Evolutionary conservation across 2,797 vertebrate genomes (phyloP), one percentile per base, ranked within the genome.

Genomic region (Gobionotothen gibberifrons): DNA sequence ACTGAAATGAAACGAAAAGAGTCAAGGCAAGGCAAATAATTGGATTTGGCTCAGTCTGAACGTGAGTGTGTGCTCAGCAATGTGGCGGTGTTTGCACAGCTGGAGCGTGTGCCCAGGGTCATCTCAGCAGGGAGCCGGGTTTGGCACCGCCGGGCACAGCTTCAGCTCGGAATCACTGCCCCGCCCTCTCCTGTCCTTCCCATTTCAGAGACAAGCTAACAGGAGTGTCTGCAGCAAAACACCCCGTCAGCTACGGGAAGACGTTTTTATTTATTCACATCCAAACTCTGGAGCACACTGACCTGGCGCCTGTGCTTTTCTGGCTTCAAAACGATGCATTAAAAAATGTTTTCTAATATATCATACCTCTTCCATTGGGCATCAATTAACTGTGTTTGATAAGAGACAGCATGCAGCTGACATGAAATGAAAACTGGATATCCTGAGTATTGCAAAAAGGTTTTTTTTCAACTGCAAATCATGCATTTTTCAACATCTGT

Each of bases 31-130:
- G 81, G 81, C 80, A 89, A 92, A 92, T 91, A 87, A 90, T 89
- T 89, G 84, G 82, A 93, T 92, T 93, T 92, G 91, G 90, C 87
- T 83, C 63, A 32, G 83, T 52, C 72, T 84, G 73, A 84, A 89
- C 52, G 64, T 64, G 72, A 87, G 72, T 88, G 84, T 82, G 85
- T 88, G 87, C 73, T 90, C 83, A 84, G 87, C 79, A 84, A 84
- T 82, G 80, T 52, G 75, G 81, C 69, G 69, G 57, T 93, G 90
- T 94, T 94, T 94, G 89, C 80, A 91, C 91, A 93, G 91, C 92
- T 94, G 91, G 85, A 85, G 68, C 40, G 43, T 70, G 77, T 86
- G 85, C 85, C 87, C 87, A 75, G 85, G 89, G 85, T 91, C 84
- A 85, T 79, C 87, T 81, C 89, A 81, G 91, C 79, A 42, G 90